phyloP scores from a whole-genome alignment of 1,140 invertebrate genomes.

The Psilanteris sp. region DNA sequence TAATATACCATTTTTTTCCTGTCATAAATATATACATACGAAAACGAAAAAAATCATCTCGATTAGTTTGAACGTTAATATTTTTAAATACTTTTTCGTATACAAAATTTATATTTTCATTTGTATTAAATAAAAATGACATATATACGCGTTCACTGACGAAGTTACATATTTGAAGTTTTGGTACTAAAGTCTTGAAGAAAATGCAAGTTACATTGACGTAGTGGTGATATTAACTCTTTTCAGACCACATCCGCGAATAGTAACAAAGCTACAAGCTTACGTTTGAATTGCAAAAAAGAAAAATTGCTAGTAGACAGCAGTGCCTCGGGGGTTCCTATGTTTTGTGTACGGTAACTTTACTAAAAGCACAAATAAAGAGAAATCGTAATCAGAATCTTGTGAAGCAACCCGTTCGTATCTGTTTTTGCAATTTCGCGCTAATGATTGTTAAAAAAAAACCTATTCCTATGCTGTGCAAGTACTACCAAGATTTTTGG shows the following conservation, averaged over 20 bases:
- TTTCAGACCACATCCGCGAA: constrained; percentile 7
- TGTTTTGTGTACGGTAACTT: constrained; percentile 14
- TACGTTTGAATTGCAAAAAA: constrained; percentile 14
- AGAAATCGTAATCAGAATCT: constrained; percentile 5
- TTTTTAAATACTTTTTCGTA: no score
- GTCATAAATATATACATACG: no score
- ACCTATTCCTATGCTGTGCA: no score
- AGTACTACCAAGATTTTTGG: no score
- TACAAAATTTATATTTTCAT: no score
- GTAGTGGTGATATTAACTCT: constrained; percentile 19
- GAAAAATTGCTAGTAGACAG: constrained; percentile 13
- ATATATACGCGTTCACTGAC: no score
- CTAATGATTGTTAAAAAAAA: constrained; percentile 10
- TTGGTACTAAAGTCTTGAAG: no score
- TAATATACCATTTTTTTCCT: no score
- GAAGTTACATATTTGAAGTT: no score
- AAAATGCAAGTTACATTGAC: constrained; percentile 8
- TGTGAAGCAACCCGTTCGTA: constrained; percentile 4
- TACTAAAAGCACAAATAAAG: constrained; percentile 27
- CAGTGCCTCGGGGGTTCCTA: constrained; percentile 10
- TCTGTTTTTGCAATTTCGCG: constrained; percentile 9
- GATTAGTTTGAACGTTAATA: no score
- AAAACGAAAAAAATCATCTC: no score
- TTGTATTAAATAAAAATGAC: no score
- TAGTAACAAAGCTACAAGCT: constrained; percentile 14